Evolutionary conservation across 1,140 invertebrate genomes (phyloP).

Genomic region (Himalopsyche phryganea): DNA sequence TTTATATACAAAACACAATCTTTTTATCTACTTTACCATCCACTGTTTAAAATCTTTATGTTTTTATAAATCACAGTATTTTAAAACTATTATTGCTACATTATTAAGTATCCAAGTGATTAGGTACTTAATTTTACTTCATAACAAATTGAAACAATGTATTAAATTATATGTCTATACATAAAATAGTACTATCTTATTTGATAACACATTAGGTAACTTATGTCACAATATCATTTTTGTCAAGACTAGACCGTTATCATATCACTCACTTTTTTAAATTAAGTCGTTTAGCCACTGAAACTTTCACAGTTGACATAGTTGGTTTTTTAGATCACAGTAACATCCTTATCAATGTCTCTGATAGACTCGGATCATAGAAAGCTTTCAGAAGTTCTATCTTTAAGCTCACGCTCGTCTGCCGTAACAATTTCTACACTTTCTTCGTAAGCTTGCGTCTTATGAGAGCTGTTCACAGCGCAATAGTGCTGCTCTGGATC

Average conservation of each 20-base stretch:
- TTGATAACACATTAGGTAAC: too few relatives aligned
- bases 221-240: conserved; percentile 7
- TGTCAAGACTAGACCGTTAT: conserved; percentile 26
- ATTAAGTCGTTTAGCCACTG: conserved; percentile 8
- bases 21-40: too few relatives aligned
- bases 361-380: conserved; percentile 56
- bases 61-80: too few relatives aligned
- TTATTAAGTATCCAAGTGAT: too few relatives aligned
- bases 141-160: too few relatives aligned
- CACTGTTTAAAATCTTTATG: too few relatives aligned
- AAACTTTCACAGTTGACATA: not conserved
- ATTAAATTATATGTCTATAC: too few relatives aligned
- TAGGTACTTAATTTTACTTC: too few relatives aligned
- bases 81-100: too few relatives aligned
- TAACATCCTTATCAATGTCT: conserved; percentile 46
- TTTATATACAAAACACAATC: too few relatives aligned
- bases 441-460: conserved; percentile 54
- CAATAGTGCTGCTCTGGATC: conserved; percentile 62
- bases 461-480: conserved; percentile 47
- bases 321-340: conserved; percentile 47
- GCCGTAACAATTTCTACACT: conserved; percentile 60
- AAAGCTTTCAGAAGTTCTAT: conserved; percentile 55
- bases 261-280: conserved; percentile 7
- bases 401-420: conserved; percentile 53
- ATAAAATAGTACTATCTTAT: too few relatives aligned